Conservation (phyloP, 2,797 vertebrate species). For the Trematomus bernacchii region DNA sequence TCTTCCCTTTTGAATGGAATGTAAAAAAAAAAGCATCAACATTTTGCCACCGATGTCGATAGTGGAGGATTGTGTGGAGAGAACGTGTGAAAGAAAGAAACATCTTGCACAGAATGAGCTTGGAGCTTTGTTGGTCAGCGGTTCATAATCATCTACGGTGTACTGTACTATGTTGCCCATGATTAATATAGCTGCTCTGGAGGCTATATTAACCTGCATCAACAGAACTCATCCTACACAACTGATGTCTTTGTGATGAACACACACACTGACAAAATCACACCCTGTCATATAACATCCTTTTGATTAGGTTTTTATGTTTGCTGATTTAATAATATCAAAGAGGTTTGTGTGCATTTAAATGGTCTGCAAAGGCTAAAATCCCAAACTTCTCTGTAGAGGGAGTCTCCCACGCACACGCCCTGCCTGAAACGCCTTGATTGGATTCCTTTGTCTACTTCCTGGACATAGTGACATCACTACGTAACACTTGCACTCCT, state of each 20-base stretch:
- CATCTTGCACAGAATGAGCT: conserved; percentile 75
- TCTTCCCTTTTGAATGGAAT: conserved; percentile 75
- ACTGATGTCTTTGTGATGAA: conserved; percentile 69
- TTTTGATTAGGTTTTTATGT: conserved; percentile 39
- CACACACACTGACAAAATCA: conserved; percentile 26
- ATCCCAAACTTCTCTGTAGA: too few species aligned
- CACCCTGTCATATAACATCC: conserved; percentile 24
- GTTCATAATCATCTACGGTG: conserved; percentile 74
- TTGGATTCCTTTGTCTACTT: too few species aligned
- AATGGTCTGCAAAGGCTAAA: too few species aligned
- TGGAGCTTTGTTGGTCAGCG: conserved; percentile 67
- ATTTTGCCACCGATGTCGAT: conserved; percentile 69
- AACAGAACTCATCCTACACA: conserved; percentile 71
- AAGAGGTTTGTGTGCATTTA: too few species aligned
- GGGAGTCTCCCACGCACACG: too few species aligned
- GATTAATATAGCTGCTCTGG: conserved; percentile 79
- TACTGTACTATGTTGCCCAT: conserved; percentile 71
- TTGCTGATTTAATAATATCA: conserved; percentile 32
- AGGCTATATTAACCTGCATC: conserved; percentile 81
- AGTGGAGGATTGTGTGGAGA: conserved; percentile 72
- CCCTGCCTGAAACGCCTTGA: too few species aligned
- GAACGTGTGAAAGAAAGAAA: conserved; percentile 67
- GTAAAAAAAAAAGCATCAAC: conserved; percentile 69
- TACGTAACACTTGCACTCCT: too few species aligned
- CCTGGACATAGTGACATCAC: too few species aligned